Evolutionary conservation across 2,888 invertebrate species (phyloP).

Genomic region (Prenolepis imparis): DNA sequence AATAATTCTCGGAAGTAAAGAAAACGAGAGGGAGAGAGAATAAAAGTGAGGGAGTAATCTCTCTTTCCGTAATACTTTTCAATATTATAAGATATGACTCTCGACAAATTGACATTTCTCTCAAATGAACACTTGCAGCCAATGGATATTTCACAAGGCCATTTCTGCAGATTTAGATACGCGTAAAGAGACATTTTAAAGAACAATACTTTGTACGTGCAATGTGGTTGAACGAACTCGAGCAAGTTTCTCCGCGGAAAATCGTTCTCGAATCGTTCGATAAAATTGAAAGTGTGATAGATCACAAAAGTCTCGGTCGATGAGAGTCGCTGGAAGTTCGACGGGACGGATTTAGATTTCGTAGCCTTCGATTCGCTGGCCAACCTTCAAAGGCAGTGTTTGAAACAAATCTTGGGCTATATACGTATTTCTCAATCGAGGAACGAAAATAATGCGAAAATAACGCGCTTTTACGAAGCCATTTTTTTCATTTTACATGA

Average conservation of each 20-base stretch:
- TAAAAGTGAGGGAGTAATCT: not conserved
- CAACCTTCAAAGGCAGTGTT: conserved; percentile 48
- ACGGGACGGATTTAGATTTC: conserved; percentile 70
- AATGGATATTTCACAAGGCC: not conserved
- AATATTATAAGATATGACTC: not conserved
- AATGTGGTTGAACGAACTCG: not conserved
- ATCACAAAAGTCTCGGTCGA: conserved; percentile 44
- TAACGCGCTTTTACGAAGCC: not conserved
- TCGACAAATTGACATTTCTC: not conserved
- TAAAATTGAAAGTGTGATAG: conserved; percentile 30
- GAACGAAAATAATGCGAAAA: conserved; percentile 12
- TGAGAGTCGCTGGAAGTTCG: conserved; percentile 60
- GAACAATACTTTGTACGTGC: not conserved
- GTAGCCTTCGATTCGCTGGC: conserved; percentile 62
- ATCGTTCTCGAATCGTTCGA: conserved; percentile 11
- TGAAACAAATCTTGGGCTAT: not conserved
- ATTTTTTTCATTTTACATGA: not conserved
- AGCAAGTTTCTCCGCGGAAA: not conserved
- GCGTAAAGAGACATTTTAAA: not conserved
- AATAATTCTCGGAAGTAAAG: not conserved
- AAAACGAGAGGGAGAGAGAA: not conserved
- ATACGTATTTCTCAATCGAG: conserved; percentile 6
- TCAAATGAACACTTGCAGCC: not conserved
- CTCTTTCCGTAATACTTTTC: not conserved
- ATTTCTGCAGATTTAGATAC: not conserved